Percentiles rank a stretch among this genome's conserved stretches.
Evolutionary conservation across 2,113 vertebrate genomes (phyloP).

Genomic region (Antennarius striatus): DNA sequence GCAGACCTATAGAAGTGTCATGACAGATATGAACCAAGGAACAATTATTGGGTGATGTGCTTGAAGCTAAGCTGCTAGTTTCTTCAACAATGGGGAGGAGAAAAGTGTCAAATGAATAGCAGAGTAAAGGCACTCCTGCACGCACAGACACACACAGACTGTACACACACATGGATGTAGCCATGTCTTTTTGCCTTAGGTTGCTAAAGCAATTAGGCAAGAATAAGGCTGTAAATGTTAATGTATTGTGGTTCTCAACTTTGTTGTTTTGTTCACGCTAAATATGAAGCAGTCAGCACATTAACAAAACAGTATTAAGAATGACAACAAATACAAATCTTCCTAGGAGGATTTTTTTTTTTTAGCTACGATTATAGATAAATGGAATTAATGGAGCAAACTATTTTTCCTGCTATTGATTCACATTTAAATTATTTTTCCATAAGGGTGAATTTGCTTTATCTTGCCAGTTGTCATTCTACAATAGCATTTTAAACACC

Average conservation of each 20-base stretch:
- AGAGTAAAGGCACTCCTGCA: neutral
- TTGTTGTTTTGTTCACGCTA: conserved; percentile 47
- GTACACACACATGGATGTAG: neutral
- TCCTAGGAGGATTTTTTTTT: conserved; percentile 55
- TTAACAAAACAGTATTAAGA: conserved; percentile 39
- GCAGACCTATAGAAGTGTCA: conserved; percentile 61
- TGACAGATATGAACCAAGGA: conserved; percentile 59
- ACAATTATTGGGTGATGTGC: conserved; percentile 61
- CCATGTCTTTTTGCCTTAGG: neutral
- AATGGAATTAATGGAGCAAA: conserved; percentile 27
- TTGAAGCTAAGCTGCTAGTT: conserved; percentile 43
- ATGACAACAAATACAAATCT: conserved; percentile 45
- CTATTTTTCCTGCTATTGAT: conserved; percentile 45
- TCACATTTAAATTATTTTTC: conserved; percentile 38
- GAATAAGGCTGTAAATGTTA: conserved; percentile 24
- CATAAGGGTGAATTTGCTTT: conserved; percentile 50
- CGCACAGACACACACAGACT: neutral
- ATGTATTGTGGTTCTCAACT: neutral
- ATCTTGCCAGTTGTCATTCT: conserved; percentile 51
- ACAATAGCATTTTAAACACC: conserved; percentile 10
- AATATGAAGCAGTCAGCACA: conserved; percentile 43
- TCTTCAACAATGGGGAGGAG: conserved; percentile 21
- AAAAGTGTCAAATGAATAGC: conserved; percentile 24
- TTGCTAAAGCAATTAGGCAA: conserved; percentile 13
- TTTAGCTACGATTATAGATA: conserved; percentile 35